These are phyloP conservation scores for Sinotaia quadrata DNA, from an alignment of 2,888 invertebrate genomes.

Conservation along the genomic window DNA sequence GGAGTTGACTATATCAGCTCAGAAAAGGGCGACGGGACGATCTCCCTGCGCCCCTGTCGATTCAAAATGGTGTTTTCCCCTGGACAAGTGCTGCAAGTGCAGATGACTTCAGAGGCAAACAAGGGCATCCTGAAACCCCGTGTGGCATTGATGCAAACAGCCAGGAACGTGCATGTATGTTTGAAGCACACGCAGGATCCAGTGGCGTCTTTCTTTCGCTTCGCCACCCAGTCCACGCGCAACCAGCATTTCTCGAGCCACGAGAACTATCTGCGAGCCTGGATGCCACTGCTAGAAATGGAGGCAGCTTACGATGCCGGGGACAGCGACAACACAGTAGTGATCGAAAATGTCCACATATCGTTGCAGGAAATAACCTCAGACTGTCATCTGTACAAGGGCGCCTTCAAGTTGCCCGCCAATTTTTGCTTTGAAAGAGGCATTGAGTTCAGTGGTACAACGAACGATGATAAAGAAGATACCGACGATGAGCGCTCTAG, in stretches of 20 bases:
- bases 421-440: constrained; percentile 12
- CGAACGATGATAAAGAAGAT: background rate
- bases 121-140: constrained; percentile 36
- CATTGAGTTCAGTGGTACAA: constrained; percentile 17
- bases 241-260: background rate
- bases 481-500: background rate
- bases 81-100: constrained; percentile 36
- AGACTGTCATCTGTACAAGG: no score
- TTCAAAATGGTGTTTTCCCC: constrained; percentile 32
- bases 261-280: constrained; percentile 2
- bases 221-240: constrained; percentile 37
- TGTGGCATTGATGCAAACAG: constrained; percentile 32
- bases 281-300: constrained; percentile 51
- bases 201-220: constrained; percentile 35
- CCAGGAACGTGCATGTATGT: constrained; percentile 37
- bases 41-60: background rate
- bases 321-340: background rate
- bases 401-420: constrained; percentile 9
- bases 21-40: constrained; percentile 5
- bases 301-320: constrained; percentile 41
- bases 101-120: constrained; percentile 36
- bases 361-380: no score
- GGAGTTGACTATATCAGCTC: background rate
- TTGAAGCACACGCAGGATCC: constrained; percentile 41
- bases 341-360: constrained; percentile 7